A percentile compares a stretch with the other conserved stretches of the same genome.
Conservation (phyloP, 1,140 invertebrate genomes). For the Drosophila kohkoa region DNA sequence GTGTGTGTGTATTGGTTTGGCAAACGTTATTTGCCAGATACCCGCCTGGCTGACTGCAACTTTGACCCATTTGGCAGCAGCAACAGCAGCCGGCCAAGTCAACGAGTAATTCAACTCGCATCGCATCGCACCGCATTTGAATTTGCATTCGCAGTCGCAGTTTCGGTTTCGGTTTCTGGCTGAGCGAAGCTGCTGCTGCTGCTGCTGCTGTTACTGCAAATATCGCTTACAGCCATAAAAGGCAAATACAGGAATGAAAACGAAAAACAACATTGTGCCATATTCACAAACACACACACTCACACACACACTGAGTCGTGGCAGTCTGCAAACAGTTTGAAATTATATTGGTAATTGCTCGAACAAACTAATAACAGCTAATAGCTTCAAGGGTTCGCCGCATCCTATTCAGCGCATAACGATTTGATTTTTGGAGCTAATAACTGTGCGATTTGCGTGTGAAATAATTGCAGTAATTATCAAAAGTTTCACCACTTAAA, state of each 20-base stretch:
- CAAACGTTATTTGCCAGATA: constrained; percentile 60
- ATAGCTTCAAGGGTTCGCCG: neutral
- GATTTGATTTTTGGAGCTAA: neutral
- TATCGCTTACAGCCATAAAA: constrained; percentile 36
- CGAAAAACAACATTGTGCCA: constrained; percentile 46
- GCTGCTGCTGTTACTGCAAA: constrained; percentile 10
- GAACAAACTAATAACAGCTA: constrained; percentile 2
- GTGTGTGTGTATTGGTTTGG: constrained; percentile 62
- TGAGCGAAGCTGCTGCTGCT: constrained; percentile 13
- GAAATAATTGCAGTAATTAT: constrained; percentile 3
- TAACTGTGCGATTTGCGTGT: neutral
- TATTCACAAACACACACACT: neutral
- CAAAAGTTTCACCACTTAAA: too few relatives aligned
- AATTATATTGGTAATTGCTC: constrained; percentile 23
- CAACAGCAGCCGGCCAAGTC: constrained; percentile 45
- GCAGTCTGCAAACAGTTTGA: constrained; percentile 30
- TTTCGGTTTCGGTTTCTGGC: neutral
- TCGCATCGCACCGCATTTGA: constrained; percentile 61
- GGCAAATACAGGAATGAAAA: constrained; percentile 40
- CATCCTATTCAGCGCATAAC: neutral
- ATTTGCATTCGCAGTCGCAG: constrained; percentile 25
- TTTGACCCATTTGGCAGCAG: constrained; percentile 78
- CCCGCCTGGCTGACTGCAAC: constrained; percentile 78
- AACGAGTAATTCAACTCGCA: constrained; percentile 61
- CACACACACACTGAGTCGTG: constrained; percentile 1